Percentiles rank a stretch among this genome's conserved stretches.
phyloP scores from a whole-genome alignment of 2,888 invertebrate species.

The Cryptus viduatorius region DNA sequence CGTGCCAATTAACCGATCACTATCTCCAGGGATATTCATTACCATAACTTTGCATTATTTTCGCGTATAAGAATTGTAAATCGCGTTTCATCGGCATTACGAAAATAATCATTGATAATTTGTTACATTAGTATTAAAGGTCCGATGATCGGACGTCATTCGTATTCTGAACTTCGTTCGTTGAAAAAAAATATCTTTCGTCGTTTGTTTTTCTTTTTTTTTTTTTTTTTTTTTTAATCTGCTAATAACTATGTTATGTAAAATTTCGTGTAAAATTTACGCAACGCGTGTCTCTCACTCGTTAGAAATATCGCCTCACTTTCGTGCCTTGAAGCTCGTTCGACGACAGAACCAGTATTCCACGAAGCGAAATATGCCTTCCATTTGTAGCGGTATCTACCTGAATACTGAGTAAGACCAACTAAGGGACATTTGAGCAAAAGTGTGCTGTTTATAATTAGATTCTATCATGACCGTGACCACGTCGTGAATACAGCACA shows the following conservation, averaged over 20 bases:
- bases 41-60: conserved; percentile 74
- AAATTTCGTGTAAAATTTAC: neutral
- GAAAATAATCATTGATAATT: conserved; percentile 60
- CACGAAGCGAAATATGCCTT: conserved; percentile 30
- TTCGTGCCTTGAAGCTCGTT: neutral
- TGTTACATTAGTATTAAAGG: conserved; percentile 31
- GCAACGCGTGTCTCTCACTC: neutral
- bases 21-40: conserved; percentile 75
- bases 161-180: conserved; percentile 30
- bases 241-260: neutral
- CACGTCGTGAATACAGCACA: conserved; percentile 69
- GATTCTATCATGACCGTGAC: conserved; percentile 74
- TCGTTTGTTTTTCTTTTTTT: conserved; percentile 8
- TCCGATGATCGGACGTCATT: conserved; percentile 21
- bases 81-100: conserved; percentile 61
- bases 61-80: conserved; percentile 37
- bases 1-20: conserved; percentile 67
- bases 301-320: neutral
- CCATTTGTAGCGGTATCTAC: conserved; percentile 47
- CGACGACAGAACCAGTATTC: neutral
- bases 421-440: conserved; percentile 69
- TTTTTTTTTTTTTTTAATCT: neutral
- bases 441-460: conserved; percentile 76
- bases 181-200: conserved; percentile 3
- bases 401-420: conserved; percentile 63